phyloP scores from a whole-genome alignment of 2,888 invertebrate genomes.

The Steinernema scapterisci region DNA sequence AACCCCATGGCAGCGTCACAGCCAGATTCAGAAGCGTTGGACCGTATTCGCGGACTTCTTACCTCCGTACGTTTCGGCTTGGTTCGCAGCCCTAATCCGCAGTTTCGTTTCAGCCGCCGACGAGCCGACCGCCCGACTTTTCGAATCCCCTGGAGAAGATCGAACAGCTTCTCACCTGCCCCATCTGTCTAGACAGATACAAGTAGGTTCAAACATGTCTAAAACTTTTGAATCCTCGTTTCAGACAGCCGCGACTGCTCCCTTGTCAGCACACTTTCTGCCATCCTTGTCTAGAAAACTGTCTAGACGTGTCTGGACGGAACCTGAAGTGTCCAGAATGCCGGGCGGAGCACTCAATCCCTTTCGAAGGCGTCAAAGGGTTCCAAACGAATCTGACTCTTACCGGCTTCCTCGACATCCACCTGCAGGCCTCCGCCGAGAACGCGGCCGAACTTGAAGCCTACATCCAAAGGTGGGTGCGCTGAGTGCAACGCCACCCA shows the following conservation, averaged over 20 bases:
- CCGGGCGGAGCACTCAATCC: slow-evolving; percentile 70
- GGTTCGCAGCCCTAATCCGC: too few species aligned
- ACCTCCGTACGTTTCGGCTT: too few species aligned
- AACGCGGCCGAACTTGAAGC: slow-evolving; percentile 66
- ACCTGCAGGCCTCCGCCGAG: slow-evolving; percentile 65
- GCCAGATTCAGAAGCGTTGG: slow-evolving; percentile 34
- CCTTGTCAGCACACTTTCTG: slow-evolving; percentile 92
- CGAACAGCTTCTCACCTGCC: slow-evolving; percentile 94
- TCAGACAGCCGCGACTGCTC: slow-evolving; percentile 81
- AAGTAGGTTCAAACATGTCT: slow-evolving; percentile 52
- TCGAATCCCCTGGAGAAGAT: slow-evolving; percentile 68
- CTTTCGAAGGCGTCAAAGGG: slow-evolving; percentile 70
- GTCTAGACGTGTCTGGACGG: slow-evolving; percentile 69
- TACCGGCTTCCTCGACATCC: slow-evolving; percentile 73
- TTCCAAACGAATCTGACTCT: slow-evolving; percentile 78
- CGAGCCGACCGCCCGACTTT: slow-evolving; percentile 55
- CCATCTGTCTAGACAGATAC: slow-evolving; percentile 95
- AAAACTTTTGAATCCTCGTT: slow-evolving; percentile 32
- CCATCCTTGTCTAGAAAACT: slow-evolving; percentile 91
- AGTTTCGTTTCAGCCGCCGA: too few species aligned
- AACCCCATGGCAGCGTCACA: not conserved
- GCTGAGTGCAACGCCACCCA: not conserved
- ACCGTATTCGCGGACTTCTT: slow-evolving; percentile 50
- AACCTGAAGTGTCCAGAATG: slow-evolving; percentile 74
- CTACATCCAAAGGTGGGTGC: slow-evolving; percentile 63